Evolutionary conservation across 2,113 vertebrate genomes (phyloP).

Genomic region (Aegypius monachus): DNA sequence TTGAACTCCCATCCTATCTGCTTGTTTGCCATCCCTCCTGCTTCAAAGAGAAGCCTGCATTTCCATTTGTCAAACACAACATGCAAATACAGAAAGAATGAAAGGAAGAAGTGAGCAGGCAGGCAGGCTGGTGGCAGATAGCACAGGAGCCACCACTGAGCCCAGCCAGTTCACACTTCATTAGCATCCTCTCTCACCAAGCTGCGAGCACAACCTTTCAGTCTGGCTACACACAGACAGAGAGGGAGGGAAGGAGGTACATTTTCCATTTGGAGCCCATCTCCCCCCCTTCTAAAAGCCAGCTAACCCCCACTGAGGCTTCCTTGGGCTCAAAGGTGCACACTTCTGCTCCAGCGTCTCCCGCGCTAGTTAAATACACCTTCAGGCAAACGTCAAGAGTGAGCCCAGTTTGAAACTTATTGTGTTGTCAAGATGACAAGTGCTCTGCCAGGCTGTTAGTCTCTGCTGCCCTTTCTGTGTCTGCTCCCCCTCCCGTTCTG

Average conservation of each 20-base stretch:
- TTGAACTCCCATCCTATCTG: background rate
- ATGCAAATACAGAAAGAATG: background rate
- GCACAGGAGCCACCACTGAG: constrained; percentile 42
- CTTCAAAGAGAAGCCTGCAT: constrained; percentile 52
- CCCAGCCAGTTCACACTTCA: constrained; percentile 55
- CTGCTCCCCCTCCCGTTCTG: constrained; percentile 6
- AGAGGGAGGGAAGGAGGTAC: background rate
- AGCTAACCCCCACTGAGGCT: background rate
- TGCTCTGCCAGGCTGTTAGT: constrained; percentile 26
- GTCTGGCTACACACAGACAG: background rate
- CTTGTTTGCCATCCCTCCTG: constrained; percentile 1
- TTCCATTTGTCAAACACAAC: constrained; percentile 55
- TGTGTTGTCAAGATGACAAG: background rate
- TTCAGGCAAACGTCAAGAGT: constrained; percentile 5
- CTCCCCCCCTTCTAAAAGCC: background rate
- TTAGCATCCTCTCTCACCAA: constrained; percentile 56
- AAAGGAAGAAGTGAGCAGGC: constrained; percentile 57
- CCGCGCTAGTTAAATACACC: background rate
- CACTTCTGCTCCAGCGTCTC: background rate
- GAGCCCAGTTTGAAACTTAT: background rate
- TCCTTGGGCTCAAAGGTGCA: background rate
- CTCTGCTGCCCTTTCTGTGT: constrained; percentile 6
- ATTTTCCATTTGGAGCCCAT: background rate
- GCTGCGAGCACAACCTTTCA: constrained; percentile 48
- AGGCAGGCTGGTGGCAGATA: constrained; percentile 43